A percentile compares a stretch with the other conserved stretches of the same genome.
Conservation (phyloP, 2,888 invertebrate genomes). For the Athalia circularis region DNA sequence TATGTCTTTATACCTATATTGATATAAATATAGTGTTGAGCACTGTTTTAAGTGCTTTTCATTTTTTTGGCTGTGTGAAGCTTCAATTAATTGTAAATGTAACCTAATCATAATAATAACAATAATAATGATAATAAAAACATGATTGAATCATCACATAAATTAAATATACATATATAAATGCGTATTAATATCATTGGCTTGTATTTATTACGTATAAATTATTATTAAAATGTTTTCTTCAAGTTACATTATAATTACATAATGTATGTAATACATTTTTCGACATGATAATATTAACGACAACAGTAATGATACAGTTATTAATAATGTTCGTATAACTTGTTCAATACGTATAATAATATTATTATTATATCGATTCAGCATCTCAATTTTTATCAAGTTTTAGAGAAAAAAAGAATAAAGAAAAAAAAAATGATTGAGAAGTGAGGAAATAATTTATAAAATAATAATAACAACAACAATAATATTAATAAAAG, state of each 20-base stretch:
- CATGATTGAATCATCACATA: conserved; percentile 27
- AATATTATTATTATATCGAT: conserved; percentile 53
- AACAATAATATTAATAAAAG: conserved; percentile 48
- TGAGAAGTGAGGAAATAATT: background rate
- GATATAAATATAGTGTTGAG: conserved; percentile 74
- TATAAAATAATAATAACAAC: background rate
- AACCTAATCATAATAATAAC: conserved; percentile 63
- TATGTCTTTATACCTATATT: conserved; percentile 73
- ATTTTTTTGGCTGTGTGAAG: conserved; percentile 81
- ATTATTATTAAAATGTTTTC: too few species aligned
- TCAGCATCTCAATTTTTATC: conserved; percentile 68
- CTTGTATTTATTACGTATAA: too few species aligned
- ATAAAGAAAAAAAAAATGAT: conserved; percentile 46
- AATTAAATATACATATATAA: conserved; percentile 53
- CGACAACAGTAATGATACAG: conserved; percentile 55
- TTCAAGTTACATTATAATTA: too few species aligned
- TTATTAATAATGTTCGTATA: conserved; percentile 44
- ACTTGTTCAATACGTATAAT: conserved; percentile 54
- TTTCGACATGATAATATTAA: conserved; percentile 34
- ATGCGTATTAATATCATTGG: conserved; percentile 25
- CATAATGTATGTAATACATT: background rate
- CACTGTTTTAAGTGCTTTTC: conserved; percentile 83
- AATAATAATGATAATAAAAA: conserved; percentile 51
- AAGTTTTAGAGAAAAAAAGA: conserved; percentile 60
- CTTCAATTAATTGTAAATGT: conserved; percentile 67